Evolutionary conservation across 2,888 invertebrate species (phyloP).

Genomic region (Dendrolimus houi): DNA sequence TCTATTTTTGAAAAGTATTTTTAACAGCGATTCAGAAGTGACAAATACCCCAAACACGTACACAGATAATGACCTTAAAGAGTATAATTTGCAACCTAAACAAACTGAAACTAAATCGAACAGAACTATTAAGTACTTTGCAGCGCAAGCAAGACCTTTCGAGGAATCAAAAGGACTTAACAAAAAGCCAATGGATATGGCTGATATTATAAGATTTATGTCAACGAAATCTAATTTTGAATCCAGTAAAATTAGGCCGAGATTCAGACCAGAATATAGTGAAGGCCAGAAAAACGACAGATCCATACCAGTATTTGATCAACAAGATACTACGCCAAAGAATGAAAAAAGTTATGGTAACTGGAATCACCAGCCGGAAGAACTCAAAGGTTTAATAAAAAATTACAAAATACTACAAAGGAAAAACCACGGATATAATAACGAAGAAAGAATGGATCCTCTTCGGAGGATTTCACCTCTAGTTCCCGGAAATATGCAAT

Average conservation of each 20-base stretch:
- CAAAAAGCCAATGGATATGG: constrained; percentile 45
- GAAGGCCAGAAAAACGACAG: constrained; percentile 33
- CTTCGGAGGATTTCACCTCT: constrained; percentile 36
- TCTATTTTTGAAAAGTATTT: constrained; percentile 52
- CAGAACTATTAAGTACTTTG: constrained; percentile 37
- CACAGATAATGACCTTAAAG: constrained; percentile 17
- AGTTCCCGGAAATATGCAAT: constrained; percentile 37
- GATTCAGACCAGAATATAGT: constrained; percentile 25
- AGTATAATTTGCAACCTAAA: constrained; percentile 16
- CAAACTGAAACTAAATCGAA: constrained; percentile 31
- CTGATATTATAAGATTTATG: constrained; percentile 53
- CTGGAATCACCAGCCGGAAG: constrained; percentile 36
- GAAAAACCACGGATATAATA: constrained; percentile 36
- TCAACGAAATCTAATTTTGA: constrained; percentile 57
- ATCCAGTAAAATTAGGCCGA: constrained; percentile 48
- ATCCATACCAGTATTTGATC: constrained; percentile 20
- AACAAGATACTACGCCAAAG: constrained; percentile 20
- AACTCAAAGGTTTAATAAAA: constrained; percentile 53
- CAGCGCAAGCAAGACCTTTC: constrained; percentile 31
- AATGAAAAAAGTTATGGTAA: constrained; percentile 26
- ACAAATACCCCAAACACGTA: constrained; percentile 17
- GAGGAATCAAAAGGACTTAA: constrained; percentile 36
- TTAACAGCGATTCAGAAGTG: constrained; percentile 26
- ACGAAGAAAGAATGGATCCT: constrained; percentile 30
- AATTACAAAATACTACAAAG: constrained; percentile 65